Base-by-base conservation (phyloP, 2,888 invertebrate genomes). In the Luperina testacea region DNA sequence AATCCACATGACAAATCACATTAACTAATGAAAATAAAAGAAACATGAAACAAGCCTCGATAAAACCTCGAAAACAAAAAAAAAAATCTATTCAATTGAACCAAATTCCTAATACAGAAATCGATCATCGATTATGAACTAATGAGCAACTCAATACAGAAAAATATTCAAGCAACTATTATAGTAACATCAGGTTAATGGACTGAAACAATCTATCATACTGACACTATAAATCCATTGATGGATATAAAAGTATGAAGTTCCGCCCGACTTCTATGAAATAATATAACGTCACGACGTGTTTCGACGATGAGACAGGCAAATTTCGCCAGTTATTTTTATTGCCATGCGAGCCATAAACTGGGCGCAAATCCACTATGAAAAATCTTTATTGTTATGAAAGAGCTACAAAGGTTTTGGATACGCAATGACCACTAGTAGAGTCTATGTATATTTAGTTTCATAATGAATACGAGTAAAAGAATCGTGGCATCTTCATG, bases 101-200 rank as follows among this genome's bases (percentile, higher is more conserved):
- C 75, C 27, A 20, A 75, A 80, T 70, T 61, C 51, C n/a, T 63
- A 51, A 70, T 57, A 78, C 59, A 0, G 75, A 84, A 65, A 73
- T 61, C 81, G 65, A 63, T 75, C 65, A 75, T 77, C 78, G 71
- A 83, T 87, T 68, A 74, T 32, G 15, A 9, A 15, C 45, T 81
- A 78, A 87, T 85, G 78, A 87, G 72, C 76, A 42, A 70, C 57
- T 64, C 74, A n/a, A 67, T 51, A 59, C 17, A 61, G n/a, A 45
- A 15, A 53, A 72, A 48, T 69, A 20, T 27, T n/a, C 51, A 75
- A 38, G 45, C 59, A 53, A 75, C 59, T 61, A 72, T 67, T 74
- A 75, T 64, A 64, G 38, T 68, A 42, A 53, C 38, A 69, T 83
- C 59, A 69, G 57, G n/a, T 61, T 15, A 77, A 38, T 77, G 64